Base-by-base conservation (phyloP, 2,888 invertebrate genomes). In the Standfussiana lucernea region DNA sequence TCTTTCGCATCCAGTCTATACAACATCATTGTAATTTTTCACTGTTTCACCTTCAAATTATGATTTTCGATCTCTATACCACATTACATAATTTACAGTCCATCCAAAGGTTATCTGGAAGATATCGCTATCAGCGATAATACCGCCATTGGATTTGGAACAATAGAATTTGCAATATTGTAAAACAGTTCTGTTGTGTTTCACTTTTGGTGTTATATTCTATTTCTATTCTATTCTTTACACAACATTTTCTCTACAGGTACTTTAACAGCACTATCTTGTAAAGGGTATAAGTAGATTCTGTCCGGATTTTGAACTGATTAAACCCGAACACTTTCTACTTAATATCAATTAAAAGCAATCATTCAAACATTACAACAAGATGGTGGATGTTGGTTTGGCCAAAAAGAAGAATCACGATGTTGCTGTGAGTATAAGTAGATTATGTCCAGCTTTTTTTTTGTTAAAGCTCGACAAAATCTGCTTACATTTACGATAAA, bases 371-470 rank as follows among this genome's bases (percentile, higher is more conserved):
- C 24, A 3, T 24, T 13, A 21, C 8, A 2, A n/a, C 8, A 42
- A 53, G 24, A 42, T 35, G 50, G 11, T 8, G 64, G 5, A 76
- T 24, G 35, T 42, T n/a, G n/a, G n/a, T n/a, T 2, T 28, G 5
- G 0, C 3, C 21, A 45, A 21, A 13, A 42, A 11, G 11, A 28
- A 50, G 13, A 42, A n/a, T 15, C 32, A 21, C 32, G 40, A 76
- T 40, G 47, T 86, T 86, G 73, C 37, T 72, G 77, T 86, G 77
- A 84, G 69, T 86, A 70, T 90, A 92, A 92, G 90, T 89, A 92
- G 90, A 86, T 81, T 79, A 80, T 85, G 86, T 85, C 83, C 85
- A 87, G 80, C 82, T 89, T 91, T 74, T 80, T 84, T 74, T 0
- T 37, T 1, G 47, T 73, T 40, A 70, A 89, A 87, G 77, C 81